phyloP scores from a whole-genome alignment of 1,140 invertebrate genomes.

The Geopemphigus sp. region DNA sequence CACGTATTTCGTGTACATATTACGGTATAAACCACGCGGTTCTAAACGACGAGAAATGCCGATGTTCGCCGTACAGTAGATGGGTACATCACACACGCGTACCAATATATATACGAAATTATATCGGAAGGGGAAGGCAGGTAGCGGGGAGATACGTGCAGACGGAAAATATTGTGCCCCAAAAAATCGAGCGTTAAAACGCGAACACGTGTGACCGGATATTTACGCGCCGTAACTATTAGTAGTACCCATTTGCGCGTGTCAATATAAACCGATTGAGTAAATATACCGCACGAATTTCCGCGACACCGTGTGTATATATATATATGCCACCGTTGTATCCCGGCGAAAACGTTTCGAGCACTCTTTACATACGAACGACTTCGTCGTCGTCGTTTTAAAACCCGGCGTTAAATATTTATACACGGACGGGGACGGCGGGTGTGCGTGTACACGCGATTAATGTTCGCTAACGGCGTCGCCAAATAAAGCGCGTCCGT shows the following conservation, averaged over 20 bases:
- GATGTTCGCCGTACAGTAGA: not conserved
- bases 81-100: not conserved
- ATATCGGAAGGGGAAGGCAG: not conserved
- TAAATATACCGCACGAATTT: no score
- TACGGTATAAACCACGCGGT: no score
- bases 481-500: no score
- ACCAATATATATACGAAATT: not conserved
- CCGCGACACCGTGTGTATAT: not conserved
- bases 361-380: not conserved
- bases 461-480: not conserved
- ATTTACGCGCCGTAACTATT: no score
- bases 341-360: not conserved
- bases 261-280: no score
- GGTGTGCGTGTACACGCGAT: no score
- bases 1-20: no score
- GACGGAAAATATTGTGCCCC: slow-evolving; percentile 14
- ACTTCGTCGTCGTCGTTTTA: not conserved
- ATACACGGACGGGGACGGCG: no score
- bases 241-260: no score
- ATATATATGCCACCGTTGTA: not conserved
- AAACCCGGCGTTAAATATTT: not conserved
- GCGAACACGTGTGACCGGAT: not conserved
- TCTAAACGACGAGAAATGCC: not conserved
- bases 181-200: slow-evolving; percentile 14
- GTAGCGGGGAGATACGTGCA: no score